These are phyloP conservation scores for Metacarcinus magister DNA, from an alignment of 2,888 invertebrate genomes.

Conservation along the genomic window DNA sequence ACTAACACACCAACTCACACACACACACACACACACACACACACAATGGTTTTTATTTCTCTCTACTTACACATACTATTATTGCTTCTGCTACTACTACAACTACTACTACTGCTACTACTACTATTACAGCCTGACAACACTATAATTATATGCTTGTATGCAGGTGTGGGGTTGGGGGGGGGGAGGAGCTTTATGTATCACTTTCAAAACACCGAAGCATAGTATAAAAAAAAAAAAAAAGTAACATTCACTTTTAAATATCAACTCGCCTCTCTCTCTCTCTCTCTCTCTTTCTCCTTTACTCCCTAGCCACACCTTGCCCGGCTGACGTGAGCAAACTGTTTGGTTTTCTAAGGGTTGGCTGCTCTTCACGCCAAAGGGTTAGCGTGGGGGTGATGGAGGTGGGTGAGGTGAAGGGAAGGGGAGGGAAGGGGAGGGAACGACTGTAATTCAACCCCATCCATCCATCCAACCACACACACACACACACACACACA, in stretches of 20 bases:
- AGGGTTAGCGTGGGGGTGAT: no score
- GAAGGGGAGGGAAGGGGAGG: neutral
- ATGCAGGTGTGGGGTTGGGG: no score
- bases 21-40: no score
- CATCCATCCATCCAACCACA: neutral
- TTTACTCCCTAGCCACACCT: neutral
- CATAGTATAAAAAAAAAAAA: neutral
- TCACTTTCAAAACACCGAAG: neutral
- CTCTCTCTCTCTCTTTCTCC: slow-evolving; percentile 47
- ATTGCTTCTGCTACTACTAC: no score
- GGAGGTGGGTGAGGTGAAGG: neutral
- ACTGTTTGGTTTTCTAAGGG: neutral
- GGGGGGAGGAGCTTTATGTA: neutral
- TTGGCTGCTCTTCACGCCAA: neutral
- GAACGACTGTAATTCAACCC: neutral
- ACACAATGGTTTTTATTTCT: no score
- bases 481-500: no score
- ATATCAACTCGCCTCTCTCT: slow-evolving; percentile 50
- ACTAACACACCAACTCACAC: neutral
- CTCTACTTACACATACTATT: no score
- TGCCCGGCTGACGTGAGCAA: neutral
- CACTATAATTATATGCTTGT: no score
- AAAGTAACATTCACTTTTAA: neutral
- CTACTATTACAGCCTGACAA: no score
- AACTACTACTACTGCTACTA: no score